A percentile compares a stretch with the other conserved stretches of the same genome.
Conservation (phyloP, 2,888 invertebrate genomes). For the Mycalesis mineus region DNA sequence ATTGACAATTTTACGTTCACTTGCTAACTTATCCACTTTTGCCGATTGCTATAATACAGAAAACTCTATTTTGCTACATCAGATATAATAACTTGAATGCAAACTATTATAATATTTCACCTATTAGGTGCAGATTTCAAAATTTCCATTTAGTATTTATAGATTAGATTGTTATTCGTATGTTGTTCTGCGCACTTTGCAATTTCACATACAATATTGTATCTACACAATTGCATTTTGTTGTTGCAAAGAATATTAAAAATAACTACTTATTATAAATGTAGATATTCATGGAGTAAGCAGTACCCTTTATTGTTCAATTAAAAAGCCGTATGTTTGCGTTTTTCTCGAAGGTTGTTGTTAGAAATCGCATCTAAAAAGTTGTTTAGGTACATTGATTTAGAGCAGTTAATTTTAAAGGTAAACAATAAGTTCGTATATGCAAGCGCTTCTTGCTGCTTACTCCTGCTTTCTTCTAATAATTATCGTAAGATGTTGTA, state of each 20-base stretch:
- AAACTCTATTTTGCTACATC: too few species aligned
- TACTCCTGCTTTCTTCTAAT: slow-evolving; percentile 68
- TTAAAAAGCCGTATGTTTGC: neutral
- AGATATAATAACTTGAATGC: too few species aligned
- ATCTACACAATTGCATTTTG: slow-evolving; percentile 65
- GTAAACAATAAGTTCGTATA: neutral
- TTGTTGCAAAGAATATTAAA: slow-evolving; percentile 56
- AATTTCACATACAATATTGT: slow-evolving; percentile 59
- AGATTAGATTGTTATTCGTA: slow-evolving; percentile 19
- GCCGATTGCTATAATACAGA: slow-evolving; percentile 6
- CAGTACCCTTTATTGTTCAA: slow-evolving; percentile 40
- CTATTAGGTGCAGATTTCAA: slow-evolving; percentile 1
- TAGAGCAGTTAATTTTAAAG: neutral
- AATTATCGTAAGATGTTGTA: slow-evolving; percentile 59
- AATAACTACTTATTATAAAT: slow-evolving; percentile 48
- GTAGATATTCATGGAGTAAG: slow-evolving; percentile 70
- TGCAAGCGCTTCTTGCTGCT: slow-evolving; percentile 44
- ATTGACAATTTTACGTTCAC: too few species aligned
- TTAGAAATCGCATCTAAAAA: neutral
- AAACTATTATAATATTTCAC: neutral
- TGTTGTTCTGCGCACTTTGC: slow-evolving; percentile 62
- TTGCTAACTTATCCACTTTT: neutral
- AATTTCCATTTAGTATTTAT: slow-evolving; percentile 15
- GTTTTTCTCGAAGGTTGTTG: neutral
- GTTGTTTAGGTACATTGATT: neutral